A percentile compares a stretch with the other conserved stretches of the same genome.
phyloP scores from a whole-genome alignment of 2,113 vertebrate genomes.

The Motacilla tschutschensis region DNA sequence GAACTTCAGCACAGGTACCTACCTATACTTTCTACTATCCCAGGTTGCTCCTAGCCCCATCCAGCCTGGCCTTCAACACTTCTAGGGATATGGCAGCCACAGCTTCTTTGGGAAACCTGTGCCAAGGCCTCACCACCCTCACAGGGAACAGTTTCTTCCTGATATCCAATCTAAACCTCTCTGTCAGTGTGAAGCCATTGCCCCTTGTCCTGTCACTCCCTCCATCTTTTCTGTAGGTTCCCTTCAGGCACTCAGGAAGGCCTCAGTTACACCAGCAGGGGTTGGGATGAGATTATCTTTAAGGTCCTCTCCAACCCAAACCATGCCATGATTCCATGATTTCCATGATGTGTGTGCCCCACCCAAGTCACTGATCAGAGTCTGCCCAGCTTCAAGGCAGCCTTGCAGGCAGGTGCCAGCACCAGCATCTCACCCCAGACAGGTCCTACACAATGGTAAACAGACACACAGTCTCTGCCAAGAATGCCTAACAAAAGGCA shows the following conservation, averaged over 20 bases:
- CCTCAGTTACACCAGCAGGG: not conserved
- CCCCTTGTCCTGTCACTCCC: not conserved
- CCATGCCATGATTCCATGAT: not conserved
- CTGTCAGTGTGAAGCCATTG: not conserved
- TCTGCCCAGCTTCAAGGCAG: not conserved
- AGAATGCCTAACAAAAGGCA: not conserved
- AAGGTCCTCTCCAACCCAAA: not conserved
- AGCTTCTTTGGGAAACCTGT: not conserved
- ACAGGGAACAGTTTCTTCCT: fast-evolving
- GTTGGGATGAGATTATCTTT: not conserved
- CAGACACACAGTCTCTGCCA: not conserved
- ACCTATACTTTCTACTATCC: fast-evolving
- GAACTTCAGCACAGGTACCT: not conserved
- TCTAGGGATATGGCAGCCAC: not conserved
- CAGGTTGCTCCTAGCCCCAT: not conserved
- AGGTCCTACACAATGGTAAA: not conserved
- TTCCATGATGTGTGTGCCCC: fast-evolving
- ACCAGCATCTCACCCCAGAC: not conserved
- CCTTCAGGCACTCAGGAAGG: not conserved
- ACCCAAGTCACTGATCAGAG: fast-evolving
- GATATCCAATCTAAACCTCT: fast-evolving
- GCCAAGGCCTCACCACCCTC: not conserved
- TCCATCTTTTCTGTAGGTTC: not conserved
- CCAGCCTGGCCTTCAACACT: fast-evolving
- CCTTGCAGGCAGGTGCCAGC: not conserved